Evolutionary conservation across 1,140 invertebrate species (phyloP), one percentile per base, ranked within the genome.

Genomic region (Pseudobourletiella spinata): DNA sequence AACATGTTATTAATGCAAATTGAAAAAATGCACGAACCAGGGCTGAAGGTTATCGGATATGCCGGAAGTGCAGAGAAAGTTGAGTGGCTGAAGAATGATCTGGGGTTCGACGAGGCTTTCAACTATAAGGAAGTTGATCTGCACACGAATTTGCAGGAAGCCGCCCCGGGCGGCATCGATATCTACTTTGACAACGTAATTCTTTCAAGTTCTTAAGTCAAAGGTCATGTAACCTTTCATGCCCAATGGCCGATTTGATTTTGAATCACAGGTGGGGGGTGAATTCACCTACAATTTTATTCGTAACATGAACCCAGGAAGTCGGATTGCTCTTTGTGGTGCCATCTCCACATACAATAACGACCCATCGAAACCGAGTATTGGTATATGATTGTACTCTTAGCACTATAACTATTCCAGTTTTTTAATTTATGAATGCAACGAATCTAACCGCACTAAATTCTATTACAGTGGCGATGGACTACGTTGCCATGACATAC

Each of bases 101-200:
- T 86, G 1, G 80, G 81, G 16, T 86, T 87, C 71, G 84, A 88
- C 72, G 69, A 74, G 63, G 84, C 79, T 1, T 83, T 82, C 57
- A 88, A 88, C 74, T 88, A 88, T 71, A 88, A 87, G 74, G 83
- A 73, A 0, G 74, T 74, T 14, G 72, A 84, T 61, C 55, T 86
- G 32, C 71, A 71, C 4, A 56, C 74, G 32, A 77, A 75, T 35
- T 74, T 88, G n/a, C 81, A 76, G 67, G 75, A 83, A 72, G 76
- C 74, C 26, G 84, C 84, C 16, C 84, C 85, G 0, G 75, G 84
- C 15, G 84, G 82, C 29, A 73, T 87, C 1, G 83, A 87, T 67
- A 83, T 82, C 64, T 87, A 86, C 69, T 87, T 87, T 75, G 85
- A 87, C 70, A 87, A 87, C 74, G 85, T 86, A n/a, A n/a, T n/a